Evolutionary conservation across 1,140 invertebrate genomes (phyloP).

Genomic region (Drosophila auraria): DNA sequence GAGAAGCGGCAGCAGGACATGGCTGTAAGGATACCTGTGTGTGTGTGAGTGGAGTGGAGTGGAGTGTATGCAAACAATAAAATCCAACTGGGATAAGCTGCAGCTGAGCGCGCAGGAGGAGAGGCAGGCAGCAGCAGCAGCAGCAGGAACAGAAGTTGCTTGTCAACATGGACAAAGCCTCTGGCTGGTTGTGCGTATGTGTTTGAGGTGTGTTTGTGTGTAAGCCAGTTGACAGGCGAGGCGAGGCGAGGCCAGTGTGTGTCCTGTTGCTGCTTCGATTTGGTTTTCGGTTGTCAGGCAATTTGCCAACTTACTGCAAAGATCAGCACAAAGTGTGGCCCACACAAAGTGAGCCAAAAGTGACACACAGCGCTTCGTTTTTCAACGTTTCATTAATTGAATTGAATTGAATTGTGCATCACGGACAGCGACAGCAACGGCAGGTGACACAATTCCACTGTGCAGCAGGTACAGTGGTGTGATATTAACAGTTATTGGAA

Average conservation of each 20-base stretch:
- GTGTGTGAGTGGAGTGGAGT: background rate
- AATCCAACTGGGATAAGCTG: conserved; percentile 81
- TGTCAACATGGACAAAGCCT: conserved; percentile 76
- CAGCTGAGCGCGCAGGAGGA: conserved; percentile 18
- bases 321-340: conserved; percentile 74
- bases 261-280: conserved; percentile 44
- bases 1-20: conserved; percentile 11
- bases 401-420: conserved; percentile 68
- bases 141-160: conserved; percentile 48
- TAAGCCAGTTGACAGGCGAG: conserved; percentile 65
- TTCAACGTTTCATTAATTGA: conserved; percentile 77
- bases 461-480: conserved; percentile 20
- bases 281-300: conserved; percentile 78
- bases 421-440: conserved; percentile 3
- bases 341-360: conserved; percentile 36
- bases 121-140: background rate
- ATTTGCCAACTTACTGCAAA: conserved; percentile 82
- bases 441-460: conserved; percentile 43
- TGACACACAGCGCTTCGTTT: conserved; percentile 54
- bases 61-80: conserved; percentile 70
- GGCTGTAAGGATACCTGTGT: conserved; percentile 2
- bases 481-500: background rate
- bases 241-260: conserved; percentile 6
- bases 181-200: conserved; percentile 33
- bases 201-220: conserved; percentile 43